A percentile compares a stretch with the other conserved stretches of the same genome.
phyloP scores from a whole-genome alignment of 1,140 invertebrate genomes.

The Parapsyche elsis region DNA sequence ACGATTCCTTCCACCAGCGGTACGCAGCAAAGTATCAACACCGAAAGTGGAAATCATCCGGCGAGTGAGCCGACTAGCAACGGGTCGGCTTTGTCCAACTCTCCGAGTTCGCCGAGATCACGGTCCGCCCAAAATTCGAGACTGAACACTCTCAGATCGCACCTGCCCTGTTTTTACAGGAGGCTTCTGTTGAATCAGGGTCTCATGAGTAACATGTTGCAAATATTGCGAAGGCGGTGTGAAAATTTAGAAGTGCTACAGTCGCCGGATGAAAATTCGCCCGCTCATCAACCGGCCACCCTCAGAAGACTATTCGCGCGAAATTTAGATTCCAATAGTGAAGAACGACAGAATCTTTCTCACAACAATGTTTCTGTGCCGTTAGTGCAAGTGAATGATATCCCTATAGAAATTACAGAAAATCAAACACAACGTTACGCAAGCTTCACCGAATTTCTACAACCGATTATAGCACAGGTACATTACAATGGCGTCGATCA shows the following conservation, averaged over 20 bases:
- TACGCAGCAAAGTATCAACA: conserved; percentile 27
- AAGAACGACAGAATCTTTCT: not conserved
- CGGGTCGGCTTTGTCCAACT: not conserved
- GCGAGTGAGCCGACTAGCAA: not conserved
- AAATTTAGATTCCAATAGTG: not conserved
- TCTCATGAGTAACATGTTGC: conserved; percentile 37
- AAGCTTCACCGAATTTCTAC: conserved; percentile 59
- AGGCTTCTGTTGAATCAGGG: conserved; percentile 42
- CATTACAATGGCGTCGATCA: no score
- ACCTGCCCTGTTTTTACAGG: conserved; percentile 34
- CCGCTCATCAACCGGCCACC: not conserved
- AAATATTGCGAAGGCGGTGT: conserved; percentile 14
- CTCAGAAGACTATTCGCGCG: not conserved
- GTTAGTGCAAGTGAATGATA: conserved; percentile 71
- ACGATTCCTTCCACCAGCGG: conserved; percentile 51
- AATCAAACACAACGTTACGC: conserved; percentile 58
- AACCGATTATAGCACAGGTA: conserved; percentile 63
- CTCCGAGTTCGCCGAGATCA: not conserved
- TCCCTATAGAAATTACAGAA: conserved; percentile 64
- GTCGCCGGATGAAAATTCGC: not conserved
- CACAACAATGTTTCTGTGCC: conserved; percentile 63
- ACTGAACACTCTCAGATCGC: conserved; percentile 20
- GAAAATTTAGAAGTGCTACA: conserved; percentile 5
- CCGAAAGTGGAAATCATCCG: not conserved
- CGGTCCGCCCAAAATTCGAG: not conserved